A percentile compares a stretch with the other conserved stretches of the same genome.
phyloP scores from a whole-genome alignment of 1,140 invertebrate genomes.

The Geopemphigus sp. region DNA sequence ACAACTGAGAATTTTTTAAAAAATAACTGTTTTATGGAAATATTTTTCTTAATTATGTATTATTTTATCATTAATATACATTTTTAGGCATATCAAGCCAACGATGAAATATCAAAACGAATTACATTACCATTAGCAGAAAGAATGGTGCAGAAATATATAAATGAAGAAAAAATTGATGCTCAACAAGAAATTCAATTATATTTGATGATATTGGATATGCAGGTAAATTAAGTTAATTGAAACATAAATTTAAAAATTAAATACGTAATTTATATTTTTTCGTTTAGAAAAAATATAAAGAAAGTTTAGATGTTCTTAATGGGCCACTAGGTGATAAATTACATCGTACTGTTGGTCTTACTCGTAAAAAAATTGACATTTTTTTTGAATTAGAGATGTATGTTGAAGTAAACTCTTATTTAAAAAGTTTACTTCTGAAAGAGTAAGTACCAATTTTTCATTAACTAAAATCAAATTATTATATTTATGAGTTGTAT shows the following conservation, averaged over 20 bases:
- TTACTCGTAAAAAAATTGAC: constrained; percentile 68
- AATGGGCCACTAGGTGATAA: constrained; percentile 70
- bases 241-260: background rate
- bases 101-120: constrained; percentile 54
- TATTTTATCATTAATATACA: background rate
- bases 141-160: constrained; percentile 78
- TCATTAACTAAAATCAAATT: too few relatives aligned
- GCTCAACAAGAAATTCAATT: constrained; percentile 89
- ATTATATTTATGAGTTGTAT: too few relatives aligned
- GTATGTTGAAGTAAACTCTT: constrained; percentile 69
- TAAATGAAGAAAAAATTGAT: constrained; percentile 84
- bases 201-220: constrained; percentile 86
- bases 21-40: too few relatives aligned
- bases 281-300: constrained; percentile 66
- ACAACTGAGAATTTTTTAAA: too few relatives aligned
- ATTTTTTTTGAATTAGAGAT: constrained; percentile 70
- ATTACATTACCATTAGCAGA: constrained; percentile 80
- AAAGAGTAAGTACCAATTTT: constrained; percentile 62
- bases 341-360: constrained; percentile 61
- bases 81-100: constrained; percentile 56
- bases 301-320: constrained; percentile 77
- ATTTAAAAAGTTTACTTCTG: constrained; percentile 61
- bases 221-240: constrained; percentile 57
- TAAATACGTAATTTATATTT: too few relatives aligned
- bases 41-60: too few relatives aligned